These are phyloP conservation scores for Clamator glandarius DNA, from an alignment of 2,797 vertebrate genomes.

Conservation along the genomic window DNA sequence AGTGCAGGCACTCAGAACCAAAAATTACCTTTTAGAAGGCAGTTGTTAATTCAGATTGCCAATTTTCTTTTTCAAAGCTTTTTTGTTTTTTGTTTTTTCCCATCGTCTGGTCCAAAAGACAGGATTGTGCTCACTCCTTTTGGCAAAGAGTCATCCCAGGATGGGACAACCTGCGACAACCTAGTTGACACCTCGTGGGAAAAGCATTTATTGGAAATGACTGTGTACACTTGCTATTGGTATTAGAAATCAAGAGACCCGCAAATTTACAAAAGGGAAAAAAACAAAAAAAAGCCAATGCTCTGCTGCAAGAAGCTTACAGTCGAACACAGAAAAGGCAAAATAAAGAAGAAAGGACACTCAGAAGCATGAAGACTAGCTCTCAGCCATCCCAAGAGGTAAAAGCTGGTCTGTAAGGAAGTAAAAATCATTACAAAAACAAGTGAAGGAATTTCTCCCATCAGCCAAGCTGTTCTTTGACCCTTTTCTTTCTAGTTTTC, in stretches of 20 bases:
- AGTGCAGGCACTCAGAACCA: background rate
- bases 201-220: conserved; percentile 6
- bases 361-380: background rate
- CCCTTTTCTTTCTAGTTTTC: background rate
- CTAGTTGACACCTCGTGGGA: background rate
- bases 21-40: background rate
- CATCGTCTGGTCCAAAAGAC: background rate
- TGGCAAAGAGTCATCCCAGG: background rate
- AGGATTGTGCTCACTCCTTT: rapidly evolving
- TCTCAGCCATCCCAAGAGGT: background rate
- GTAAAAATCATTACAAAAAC: background rate
- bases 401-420: background rate
- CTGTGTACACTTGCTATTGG: background rate
- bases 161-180: background rate
- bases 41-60: background rate
- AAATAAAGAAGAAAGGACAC: background rate
- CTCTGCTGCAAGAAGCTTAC: background rate
- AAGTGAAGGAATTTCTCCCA: background rate
- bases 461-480: background rate
- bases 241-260: background rate
- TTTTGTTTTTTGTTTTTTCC: background rate
- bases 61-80: background rate
- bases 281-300: background rate
- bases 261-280: background rate
- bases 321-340: background rate